Evolutionary conservation across 2,113 vertebrate genomes (phyloP).

Genomic region (Dipodomys ordii): DNA sequence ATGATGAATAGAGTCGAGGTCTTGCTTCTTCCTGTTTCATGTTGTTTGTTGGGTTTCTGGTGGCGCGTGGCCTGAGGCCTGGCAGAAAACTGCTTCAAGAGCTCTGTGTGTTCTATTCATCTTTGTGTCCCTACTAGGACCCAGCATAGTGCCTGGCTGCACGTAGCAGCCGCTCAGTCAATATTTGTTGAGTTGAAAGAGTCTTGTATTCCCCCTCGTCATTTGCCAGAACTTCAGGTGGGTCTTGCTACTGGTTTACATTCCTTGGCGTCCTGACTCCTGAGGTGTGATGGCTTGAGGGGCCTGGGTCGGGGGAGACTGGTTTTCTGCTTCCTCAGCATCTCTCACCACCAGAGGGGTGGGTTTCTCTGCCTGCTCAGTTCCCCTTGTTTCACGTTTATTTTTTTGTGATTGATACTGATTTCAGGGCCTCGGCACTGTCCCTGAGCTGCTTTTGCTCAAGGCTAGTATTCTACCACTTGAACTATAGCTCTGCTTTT

Average conservation of each 20-base stretch:
- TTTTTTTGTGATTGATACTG: neutral
- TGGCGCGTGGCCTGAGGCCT: neutral
- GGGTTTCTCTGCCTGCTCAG: neutral
- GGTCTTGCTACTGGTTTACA: constrained; percentile 59
- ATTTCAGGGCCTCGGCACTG: no score
- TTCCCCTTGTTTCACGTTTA: neutral
- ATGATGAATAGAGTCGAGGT: neutral
- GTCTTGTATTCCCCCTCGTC: constrained; percentile 62
- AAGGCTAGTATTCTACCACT: no score
- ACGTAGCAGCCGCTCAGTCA: constrained; percentile 49
- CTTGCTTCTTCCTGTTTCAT: neutral
- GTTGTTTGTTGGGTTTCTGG: neutral
- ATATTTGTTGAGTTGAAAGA: constrained; percentile 73
- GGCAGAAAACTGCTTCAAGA: neutral
- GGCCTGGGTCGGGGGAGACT: neutral
- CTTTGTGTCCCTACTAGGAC: neutral
- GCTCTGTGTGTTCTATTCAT: neutral
- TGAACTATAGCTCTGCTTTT: no score
- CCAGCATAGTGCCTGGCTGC: constrained; percentile 31
- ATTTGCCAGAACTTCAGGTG: constrained; percentile 52
- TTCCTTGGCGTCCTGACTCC: constrained; percentile 50
- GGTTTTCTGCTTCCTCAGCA: neutral
- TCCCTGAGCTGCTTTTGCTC: no score
- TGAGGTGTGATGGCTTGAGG: constrained; percentile 49
- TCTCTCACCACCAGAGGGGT: neutral